phyloP scores from a whole-genome alignment of 1,140 invertebrate genomes.

The Schmidtea mediterranea region DNA sequence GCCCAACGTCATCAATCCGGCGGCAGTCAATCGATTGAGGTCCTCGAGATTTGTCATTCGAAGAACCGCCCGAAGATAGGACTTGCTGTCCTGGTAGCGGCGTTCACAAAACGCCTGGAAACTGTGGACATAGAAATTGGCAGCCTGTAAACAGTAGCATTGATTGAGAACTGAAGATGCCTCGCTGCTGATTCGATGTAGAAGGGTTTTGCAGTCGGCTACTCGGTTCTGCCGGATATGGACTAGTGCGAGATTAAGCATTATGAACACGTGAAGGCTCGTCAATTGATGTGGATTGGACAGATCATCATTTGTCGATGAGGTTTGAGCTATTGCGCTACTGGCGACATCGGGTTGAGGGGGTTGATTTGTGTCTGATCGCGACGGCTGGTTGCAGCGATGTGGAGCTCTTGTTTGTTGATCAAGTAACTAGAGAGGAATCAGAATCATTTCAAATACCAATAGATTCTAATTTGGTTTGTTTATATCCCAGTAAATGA shows the following conservation, averaged over 20 bases:
- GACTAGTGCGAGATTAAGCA: slow-evolving; percentile 6
- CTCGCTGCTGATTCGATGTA: neutral
- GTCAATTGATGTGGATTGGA: too few species aligned
- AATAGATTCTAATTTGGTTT: too few species aligned
- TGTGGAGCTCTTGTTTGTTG: too few species aligned
- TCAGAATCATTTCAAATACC: too few species aligned
- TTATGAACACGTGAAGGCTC: neutral
- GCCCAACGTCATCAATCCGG: neutral
- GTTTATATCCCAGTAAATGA: too few species aligned
- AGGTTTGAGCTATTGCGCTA: too few species aligned
- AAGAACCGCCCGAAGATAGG: slow-evolving; percentile 67
- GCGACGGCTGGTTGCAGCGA: too few species aligned
- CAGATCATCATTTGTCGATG: too few species aligned
- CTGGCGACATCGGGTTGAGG: too few species aligned
- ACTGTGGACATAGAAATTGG: slow-evolving; percentile 76
- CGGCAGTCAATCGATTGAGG: slow-evolving; percentile 44
- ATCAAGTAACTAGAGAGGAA: too few species aligned
- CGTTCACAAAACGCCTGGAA: slow-evolving; percentile 81
- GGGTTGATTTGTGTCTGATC: too few species aligned
- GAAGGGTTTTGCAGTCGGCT: slow-evolving; percentile 8
- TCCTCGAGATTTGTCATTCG: slow-evolving; percentile 96
- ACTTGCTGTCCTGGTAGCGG: slow-evolving; percentile 81
- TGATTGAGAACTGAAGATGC: slow-evolving; percentile 6
- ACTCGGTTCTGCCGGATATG: neutral
- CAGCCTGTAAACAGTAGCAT: slow-evolving; percentile 61